A percentile compares a stretch with the other conserved stretches of the same genome.
These are phyloP conservation scores for Catamblyrhynchus diadema DNA, from an alignment of 2,797 vertebrate genomes.

Conservation along the genomic window DNA sequence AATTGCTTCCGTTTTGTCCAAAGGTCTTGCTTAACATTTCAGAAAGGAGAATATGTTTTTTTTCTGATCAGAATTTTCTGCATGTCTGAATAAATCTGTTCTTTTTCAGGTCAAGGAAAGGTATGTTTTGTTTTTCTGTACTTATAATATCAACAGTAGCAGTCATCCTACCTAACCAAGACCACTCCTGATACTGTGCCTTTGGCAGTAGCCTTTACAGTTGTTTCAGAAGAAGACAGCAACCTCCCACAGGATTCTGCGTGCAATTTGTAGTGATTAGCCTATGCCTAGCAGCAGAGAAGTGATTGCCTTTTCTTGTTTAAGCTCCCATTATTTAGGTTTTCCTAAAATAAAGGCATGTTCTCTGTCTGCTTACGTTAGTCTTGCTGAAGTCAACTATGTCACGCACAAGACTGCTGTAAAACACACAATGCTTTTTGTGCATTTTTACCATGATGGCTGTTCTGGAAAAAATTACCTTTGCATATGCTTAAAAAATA, in stretches of 20 bases:
- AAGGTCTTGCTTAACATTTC: conserved; percentile 58
- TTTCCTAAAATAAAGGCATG: conserved; percentile 5
- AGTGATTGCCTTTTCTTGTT: conserved; percentile 4
- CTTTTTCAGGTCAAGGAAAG: conserved; percentile 40
- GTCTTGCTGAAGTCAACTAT: not conserved
- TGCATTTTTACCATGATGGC: not conserved
- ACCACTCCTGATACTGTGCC: not conserved
- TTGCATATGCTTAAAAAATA: not conserved
- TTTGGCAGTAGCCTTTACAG: not conserved
- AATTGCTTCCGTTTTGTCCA: conserved; percentile 57
- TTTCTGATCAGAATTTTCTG: conserved; percentile 49
- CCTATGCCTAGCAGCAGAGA: conserved; percentile 18
- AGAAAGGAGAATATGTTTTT: conserved; percentile 20
- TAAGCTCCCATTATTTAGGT: not conserved
- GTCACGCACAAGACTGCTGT: not conserved
- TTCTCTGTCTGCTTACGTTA: not conserved
- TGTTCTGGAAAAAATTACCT: not conserved
- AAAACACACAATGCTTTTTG: not conserved
- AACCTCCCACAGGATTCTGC: not conserved
- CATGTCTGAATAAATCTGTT: conserved; percentile 58
- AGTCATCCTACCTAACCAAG: not conserved
- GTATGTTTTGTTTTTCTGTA: conserved; percentile 28
- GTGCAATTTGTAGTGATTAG: not conserved
- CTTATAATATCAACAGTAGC: not conserved
- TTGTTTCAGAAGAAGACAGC: conserved; percentile 12